phyloP scores from a whole-genome alignment of 30 jellyfish, hydroid and myxozoan species.

The Chrysaora quinquecirrha region DNA sequence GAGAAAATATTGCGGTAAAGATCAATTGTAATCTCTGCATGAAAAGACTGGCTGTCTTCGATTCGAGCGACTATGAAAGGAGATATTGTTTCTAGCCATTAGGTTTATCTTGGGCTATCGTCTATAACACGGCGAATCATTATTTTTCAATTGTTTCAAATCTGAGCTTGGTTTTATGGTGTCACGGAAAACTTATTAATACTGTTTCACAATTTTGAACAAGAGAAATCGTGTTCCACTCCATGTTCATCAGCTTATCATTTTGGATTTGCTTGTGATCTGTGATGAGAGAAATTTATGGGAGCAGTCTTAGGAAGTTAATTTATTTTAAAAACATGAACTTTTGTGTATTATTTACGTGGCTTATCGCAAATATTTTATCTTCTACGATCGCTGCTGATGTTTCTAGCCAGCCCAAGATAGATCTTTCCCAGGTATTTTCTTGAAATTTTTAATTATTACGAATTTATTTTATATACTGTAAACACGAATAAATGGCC shows the following conservation, averaged over 20 bases:
- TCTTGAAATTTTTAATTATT: background rate
- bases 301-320: too few species aligned
- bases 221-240: too few species aligned
- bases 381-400: background rate
- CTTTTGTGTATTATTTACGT: background rate
- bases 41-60: background rate
- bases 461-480: too few species aligned
- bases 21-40: background rate
- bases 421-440: conserved; percentile 2
- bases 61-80: background rate
- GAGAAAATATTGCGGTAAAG: conserved; percentile 12
- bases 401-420: background rate
- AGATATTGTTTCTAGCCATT: background rate
- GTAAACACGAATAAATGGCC: too few species aligned
- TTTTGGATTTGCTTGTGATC: too few species aligned
- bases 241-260: too few species aligned
- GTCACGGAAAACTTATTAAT: background rate
- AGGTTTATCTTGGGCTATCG: conserved; percentile 14
- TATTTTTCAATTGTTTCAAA: too few species aligned
- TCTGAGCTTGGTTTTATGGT: background rate
- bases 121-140: background rate
- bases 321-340: too few species aligned
- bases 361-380: background rate
- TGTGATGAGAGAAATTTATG: too few species aligned
- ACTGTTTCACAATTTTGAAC: too few species aligned